Conservation (phyloP, 2,113 vertebrate species). For the Pterophyllum scalare region DNA sequence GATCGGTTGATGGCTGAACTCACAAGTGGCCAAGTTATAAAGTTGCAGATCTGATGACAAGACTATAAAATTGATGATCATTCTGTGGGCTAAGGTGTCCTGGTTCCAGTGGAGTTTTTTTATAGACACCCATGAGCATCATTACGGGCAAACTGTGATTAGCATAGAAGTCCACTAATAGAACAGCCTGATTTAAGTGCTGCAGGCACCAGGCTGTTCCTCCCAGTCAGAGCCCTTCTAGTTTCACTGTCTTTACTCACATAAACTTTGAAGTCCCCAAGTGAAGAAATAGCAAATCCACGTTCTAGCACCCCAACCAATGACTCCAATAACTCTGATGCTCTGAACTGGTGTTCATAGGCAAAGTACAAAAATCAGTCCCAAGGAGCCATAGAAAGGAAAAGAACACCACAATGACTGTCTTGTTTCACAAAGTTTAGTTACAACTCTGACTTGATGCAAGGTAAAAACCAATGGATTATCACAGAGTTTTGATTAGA, state of each 20-base stretch:
- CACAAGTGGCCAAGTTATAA: background rate
- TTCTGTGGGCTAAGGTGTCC: background rate
- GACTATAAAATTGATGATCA: background rate
- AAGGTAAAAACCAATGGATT: background rate
- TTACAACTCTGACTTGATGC: background rate
- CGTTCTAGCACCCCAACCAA: background rate
- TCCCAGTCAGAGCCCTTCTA: accelerated
- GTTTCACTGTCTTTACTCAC: background rate
- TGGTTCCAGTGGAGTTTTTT: background rate
- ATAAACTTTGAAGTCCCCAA: background rate
- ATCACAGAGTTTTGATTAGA: background rate
- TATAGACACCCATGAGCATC: background rate
- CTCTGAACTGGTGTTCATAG: background rate
- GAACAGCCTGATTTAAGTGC: background rate
- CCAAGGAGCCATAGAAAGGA: too few relatives aligned
- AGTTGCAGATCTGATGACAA: background rate
- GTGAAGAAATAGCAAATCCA: background rate
- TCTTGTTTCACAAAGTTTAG: background rate
- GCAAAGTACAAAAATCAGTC: background rate
- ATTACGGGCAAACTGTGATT: background rate
- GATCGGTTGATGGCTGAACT: background rate
- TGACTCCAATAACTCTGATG: background rate
- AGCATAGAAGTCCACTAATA: background rate
- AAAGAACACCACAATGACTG: background rate
- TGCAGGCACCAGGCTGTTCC: background rate